Percentiles rank a stretch among this genome's conserved stretches.
Conservation (phyloP, 2,113 vertebrate species). For the Hippopotamus amphibius region DNA sequence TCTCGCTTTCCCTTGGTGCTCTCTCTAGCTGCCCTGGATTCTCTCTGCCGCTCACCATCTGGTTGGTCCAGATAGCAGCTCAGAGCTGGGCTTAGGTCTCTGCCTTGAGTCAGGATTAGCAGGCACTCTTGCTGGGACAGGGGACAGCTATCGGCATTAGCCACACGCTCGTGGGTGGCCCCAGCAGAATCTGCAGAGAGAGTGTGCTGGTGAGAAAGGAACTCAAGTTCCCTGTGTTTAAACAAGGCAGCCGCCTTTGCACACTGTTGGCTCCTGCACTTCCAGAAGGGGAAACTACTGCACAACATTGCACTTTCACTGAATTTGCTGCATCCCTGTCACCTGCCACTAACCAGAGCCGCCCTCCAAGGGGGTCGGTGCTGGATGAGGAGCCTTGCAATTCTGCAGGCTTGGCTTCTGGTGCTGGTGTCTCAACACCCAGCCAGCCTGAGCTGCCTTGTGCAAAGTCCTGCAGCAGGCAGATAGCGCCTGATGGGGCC, state of each 20-base stretch:
- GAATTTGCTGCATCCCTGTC: not conserved
- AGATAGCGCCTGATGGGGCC: not conserved
- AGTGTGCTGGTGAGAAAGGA: conserved; percentile 23
- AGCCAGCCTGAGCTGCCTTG: not conserved
- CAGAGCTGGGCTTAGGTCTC: not conserved
- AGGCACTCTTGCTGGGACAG: not conserved
- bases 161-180: conserved; percentile 56
- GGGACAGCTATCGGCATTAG: conserved; percentile 48
- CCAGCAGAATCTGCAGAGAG: conserved; percentile 25
- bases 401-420: not conserved
- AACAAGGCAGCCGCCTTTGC: not conserved
- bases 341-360: not conserved
- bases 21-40: not conserved
- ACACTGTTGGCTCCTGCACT: not conserved
- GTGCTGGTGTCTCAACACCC: not conserved
- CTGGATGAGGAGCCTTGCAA: not conserved
- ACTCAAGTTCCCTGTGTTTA: conserved; percentile 19
- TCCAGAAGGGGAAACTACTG: not conserved
- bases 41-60: conserved; percentile 31
- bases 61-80: conserved; percentile 64
- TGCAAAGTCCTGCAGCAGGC: not conserved
- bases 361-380: not conserved
- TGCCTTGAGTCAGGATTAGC: conserved; percentile 42
- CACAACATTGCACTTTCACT: not conserved
- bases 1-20: not conserved